Base-by-base conservation (phyloP, 2,113 vertebrate genomes). In the Solea senegalensis region DNA sequence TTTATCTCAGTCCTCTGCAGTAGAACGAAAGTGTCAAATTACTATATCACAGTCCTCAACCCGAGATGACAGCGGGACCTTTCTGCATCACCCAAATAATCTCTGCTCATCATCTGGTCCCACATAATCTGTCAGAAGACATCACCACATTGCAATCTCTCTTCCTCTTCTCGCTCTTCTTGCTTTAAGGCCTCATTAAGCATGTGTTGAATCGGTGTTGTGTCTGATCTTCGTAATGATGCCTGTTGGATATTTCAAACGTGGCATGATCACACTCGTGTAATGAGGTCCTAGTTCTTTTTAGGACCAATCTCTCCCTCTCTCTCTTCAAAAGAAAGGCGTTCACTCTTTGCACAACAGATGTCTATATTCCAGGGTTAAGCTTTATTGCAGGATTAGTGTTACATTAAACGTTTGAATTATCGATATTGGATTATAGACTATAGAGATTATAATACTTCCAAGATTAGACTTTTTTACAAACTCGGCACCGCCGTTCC, bases 201-300 rank as follows among this genome's bases (percentile, higher is more conserved):
- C 48, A 82, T 52, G 80, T 77, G 78, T 87, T 83, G 82, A 89
- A 86, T 86, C 83, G 78, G 69, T 84, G 88, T 86, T 80, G 84
- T 83, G 82, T 91, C 74, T 57, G 72, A 72, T 83, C 82, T 76
- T 81, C 83, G 79, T 92, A 90, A 89, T 90, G 84, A 92, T 88
- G 86, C 85, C 90, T 88, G 72, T 65, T 87, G 89, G 92, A 86
- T 88, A 82, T 90, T 91, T 85, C 75, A 86, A 84, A 82, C 73
- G 81, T 83, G 64, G 77, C 66, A 59, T 76, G 55, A 86, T 86
- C 80, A 80, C 75, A 74, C 85, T 53, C 60, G 3, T 49, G 52
- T 87, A 89, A 90, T 83, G 88, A 91, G 83, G 86, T 69, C 69
- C 72, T 70, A 41, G 45, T 82, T 82, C 64, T 86, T 89, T 89